Evolutionary conservation across 2,113 vertebrate species (phyloP).

Genomic region (Eulacestoma nigropectus): DNA sequence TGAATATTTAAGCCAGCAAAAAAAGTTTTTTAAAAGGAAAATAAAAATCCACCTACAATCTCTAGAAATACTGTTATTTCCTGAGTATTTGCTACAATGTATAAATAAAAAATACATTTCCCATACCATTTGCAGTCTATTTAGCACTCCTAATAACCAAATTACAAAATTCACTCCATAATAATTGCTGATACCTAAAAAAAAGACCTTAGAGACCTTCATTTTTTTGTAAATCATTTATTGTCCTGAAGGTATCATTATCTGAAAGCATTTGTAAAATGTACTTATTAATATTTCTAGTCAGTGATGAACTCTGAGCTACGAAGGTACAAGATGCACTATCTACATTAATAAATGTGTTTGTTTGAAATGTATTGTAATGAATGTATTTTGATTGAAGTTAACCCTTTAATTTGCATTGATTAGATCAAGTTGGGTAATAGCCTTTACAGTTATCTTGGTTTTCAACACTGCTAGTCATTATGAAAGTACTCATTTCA

Average conservation of each 20-base stretch:
- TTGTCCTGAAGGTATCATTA: constrained; percentile 6
- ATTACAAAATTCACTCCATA: background rate
- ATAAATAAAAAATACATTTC: background rate
- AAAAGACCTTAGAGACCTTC: background rate
- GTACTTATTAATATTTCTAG: background rate
- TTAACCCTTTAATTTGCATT: background rate
- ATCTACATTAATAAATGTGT: background rate
- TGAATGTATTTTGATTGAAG: background rate
- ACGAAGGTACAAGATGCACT: background rate
- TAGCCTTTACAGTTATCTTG: background rate
- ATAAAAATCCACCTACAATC: background rate
- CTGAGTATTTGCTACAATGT: background rate
- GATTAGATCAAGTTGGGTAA: background rate
- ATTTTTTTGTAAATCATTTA: background rate
- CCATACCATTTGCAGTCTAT: background rate
- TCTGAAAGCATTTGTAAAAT: background rate
- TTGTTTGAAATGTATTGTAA: background rate
- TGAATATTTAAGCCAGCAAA: background rate
- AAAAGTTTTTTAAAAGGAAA: background rate
- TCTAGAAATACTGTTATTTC: background rate
- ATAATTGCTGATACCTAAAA: background rate
- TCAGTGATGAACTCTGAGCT: background rate
- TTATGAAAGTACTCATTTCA: background rate
- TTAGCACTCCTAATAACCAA: background rate
- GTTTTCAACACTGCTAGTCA: background rate